Conservation (phyloP, 2,797 vertebrate genomes). For the Epinephelus awoara region DNA sequence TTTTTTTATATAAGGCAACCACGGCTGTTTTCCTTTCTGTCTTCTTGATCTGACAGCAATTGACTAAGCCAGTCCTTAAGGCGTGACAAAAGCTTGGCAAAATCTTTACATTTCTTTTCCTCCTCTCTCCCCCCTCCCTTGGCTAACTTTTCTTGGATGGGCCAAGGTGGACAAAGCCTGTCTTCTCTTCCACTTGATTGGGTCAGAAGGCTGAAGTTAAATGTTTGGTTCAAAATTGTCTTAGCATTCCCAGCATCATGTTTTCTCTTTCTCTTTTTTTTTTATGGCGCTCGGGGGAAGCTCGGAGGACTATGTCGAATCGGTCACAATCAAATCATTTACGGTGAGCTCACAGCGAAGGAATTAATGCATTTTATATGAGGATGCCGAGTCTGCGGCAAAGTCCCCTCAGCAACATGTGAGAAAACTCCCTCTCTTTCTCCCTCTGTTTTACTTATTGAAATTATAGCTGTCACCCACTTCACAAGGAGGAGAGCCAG, state of each 20-base stretch:
- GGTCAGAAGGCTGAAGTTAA: slow-evolving; percentile 90
- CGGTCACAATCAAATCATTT: slow-evolving; percentile 93
- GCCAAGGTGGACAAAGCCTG: slow-evolving; percentile 88
- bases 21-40: slow-evolving; percentile 85
- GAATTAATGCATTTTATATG: slow-evolving; percentile 93
- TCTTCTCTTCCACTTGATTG: slow-evolving; percentile 92
- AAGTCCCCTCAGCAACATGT: slow-evolving; percentile 87
- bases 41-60: slow-evolving; percentile 93
- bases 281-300: slow-evolving; percentile 48
- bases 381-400: slow-evolving; percentile 86
- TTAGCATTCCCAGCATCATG: slow-evolving; percentile 87
- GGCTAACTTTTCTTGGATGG: slow-evolving; percentile 81
- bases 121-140: slow-evolving; percentile 45
- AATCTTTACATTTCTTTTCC: slow-evolving; percentile 90
- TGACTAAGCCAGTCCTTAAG: slow-evolving; percentile 89
- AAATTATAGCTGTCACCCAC: slow-evolving; percentile 89
- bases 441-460: slow-evolving; percentile 82
- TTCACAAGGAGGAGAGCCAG: slow-evolving; percentile 86
- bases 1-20: slow-evolving; percentile 80
- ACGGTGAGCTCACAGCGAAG: slow-evolving; percentile 88
- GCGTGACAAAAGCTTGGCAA: slow-evolving; percentile 91
- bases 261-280: slow-evolving; percentile 63
- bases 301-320: slow-evolving; percentile 90
- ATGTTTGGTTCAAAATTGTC: slow-evolving; percentile 90
- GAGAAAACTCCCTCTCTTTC: slow-evolving; percentile 83